phyloP scores from a whole-genome alignment of 2,797 vertebrate genomes.

The Microchirus variegatus region DNA sequence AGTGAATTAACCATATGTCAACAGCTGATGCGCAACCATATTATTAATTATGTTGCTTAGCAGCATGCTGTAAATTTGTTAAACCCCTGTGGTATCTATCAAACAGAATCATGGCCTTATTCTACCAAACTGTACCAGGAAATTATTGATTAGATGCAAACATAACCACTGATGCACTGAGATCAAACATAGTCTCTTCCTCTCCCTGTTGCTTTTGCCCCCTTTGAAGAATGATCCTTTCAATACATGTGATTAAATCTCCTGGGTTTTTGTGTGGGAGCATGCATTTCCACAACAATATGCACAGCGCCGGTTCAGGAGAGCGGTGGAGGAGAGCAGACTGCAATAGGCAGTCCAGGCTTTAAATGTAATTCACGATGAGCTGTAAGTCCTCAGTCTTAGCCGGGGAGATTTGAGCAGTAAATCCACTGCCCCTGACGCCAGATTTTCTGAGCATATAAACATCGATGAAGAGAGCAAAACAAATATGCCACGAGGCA shows the following conservation, averaged over 20 bases:
- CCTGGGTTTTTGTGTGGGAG: constrained; percentile 17
- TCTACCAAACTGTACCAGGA: not conserved
- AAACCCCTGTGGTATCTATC: constrained; percentile 11
- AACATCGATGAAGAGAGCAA: constrained; percentile 24
- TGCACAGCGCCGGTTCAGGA: constrained; percentile 5
- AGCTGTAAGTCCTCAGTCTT: constrained; percentile 32
- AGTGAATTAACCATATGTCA: constrained; percentile 33
- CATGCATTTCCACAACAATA: constrained; percentile 18
- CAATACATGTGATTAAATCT: constrained; percentile 31
- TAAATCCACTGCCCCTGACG: constrained; percentile 27
- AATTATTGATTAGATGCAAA: constrained; percentile 29
- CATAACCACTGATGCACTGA: constrained; percentile 10
- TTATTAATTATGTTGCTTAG: constrained; percentile 37
- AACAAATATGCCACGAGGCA: constrained; percentile 9
- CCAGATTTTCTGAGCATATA: constrained; percentile 33
- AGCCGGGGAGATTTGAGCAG: constrained; percentile 19
- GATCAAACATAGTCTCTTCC: constrained; percentile 17
- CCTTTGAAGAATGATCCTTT: constrained; percentile 35
- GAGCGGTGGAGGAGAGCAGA: constrained; percentile 16
- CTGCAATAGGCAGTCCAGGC: constrained; percentile 12
- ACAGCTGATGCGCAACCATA: constrained; percentile 13
- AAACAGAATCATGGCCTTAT: constrained; percentile 2
- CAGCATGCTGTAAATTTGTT: constrained; percentile 23
- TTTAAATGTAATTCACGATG: constrained; percentile 15
- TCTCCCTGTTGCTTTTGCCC: not conserved